Evolutionary conservation across 2,797 vertebrate genomes (phyloP), one percentile per base, ranked within the genome.

Genomic region (Rhinogobio ventralis): DNA sequence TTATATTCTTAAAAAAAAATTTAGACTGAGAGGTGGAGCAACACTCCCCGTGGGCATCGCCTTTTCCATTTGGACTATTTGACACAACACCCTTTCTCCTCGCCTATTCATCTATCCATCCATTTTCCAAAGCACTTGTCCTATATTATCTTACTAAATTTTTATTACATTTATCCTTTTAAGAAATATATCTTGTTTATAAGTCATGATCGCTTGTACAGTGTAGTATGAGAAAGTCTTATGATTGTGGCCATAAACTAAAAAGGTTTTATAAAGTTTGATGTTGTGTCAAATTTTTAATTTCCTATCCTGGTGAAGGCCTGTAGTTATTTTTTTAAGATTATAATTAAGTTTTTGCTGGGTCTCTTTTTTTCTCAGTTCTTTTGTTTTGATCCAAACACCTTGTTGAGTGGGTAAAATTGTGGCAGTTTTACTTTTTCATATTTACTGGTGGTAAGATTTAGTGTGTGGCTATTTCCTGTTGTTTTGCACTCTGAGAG

Each of bases 11-110:
- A 1, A 6, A 20, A 53, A 55, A 0, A 15, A 3, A 55, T 55
- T n/a, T 86, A 85, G 74, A 83, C 64, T 67, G 74, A 51, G 75
- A 85, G 86, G 82, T 71, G 82, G 74, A 72, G 78, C 81, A 82
- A 85, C 75, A 75, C 64, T 83, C 86, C 86, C 86, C 28, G 46
- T 75, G 75, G 87, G 81, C 80, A 77, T 83, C 74, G 79, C 75
- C 71, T 80, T 84, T 85, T 87, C 86, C 76, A 77, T 83, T 81
- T 73, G 30, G 78, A 75, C 68, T 60, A 78, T 87, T 84, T 88
- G 82, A 89, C 81, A 87, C 71, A 74, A 87, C 89, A 83, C 74
- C 81, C 79, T 73, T 80, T 53, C 81, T 79, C 57, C 68, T 87
- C 45, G 60, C 66, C 88, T 85, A 80, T 80, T 82, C 78, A 85